Percentiles rank a stretch among this genome's conserved stretches.
Evolutionary conservation across 92 coral and sea anemone species (phyloP).

Genomic region (Isaurus tuberculatus): DNA sequence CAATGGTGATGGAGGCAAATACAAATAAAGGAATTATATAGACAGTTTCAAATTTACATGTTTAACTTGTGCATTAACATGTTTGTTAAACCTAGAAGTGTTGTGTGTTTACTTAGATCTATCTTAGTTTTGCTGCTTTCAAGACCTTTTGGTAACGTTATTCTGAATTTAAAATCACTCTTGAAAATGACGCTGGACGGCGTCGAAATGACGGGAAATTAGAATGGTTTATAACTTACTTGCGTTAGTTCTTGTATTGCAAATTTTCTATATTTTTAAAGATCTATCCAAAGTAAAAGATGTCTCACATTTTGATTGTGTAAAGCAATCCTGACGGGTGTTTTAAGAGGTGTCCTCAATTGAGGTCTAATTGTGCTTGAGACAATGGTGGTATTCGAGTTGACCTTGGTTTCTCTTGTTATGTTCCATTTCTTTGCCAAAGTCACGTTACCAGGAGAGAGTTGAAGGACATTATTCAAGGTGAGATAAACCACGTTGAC

Average conservation of each 20-base stretch:
- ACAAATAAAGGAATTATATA: too few relatives aligned
- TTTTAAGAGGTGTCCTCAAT: conserved; percentile 47
- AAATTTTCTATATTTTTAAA: not conserved
- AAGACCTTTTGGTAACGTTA: too few relatives aligned
- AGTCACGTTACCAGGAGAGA: conserved; percentile 28
- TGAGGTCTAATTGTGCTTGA: conserved; percentile 81
- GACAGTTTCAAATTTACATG: too few relatives aligned
- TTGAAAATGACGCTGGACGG: too few relatives aligned
- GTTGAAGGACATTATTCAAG: conserved; percentile 62
- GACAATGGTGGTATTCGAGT: conserved; percentile 76
- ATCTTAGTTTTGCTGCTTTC: too few relatives aligned
- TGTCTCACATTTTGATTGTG: conserved; percentile 65
- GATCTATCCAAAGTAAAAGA: not conserved
- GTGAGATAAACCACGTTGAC: conserved; percentile 73
- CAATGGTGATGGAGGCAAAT: too few relatives aligned
- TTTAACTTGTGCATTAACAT: too few relatives aligned
- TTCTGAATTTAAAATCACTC: too few relatives aligned
- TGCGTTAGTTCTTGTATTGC: not conserved
- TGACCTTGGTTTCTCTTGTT: not conserved
- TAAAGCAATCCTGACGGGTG: conserved; percentile 76
- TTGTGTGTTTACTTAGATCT: too few relatives aligned
- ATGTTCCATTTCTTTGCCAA: conserved; percentile 18
- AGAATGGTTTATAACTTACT: not conserved
- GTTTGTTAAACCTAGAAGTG: too few relatives aligned
- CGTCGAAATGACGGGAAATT: too few relatives aligned